Evolutionary conservation across 1,140 invertebrate species (phyloP).

Genomic region (Cyphomyrmex costatus): DNA sequence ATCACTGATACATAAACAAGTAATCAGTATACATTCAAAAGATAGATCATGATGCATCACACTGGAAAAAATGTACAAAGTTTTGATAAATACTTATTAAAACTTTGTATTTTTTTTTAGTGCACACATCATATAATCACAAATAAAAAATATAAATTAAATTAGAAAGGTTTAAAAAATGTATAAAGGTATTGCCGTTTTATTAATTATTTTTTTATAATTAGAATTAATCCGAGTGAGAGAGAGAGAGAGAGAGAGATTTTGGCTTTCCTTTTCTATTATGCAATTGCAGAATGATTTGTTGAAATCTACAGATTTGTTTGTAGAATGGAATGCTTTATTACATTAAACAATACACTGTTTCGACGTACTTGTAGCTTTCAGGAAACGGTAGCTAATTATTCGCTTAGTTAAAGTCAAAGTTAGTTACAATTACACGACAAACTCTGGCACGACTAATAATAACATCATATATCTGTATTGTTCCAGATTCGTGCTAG

Average conservation of each 20-base stretch:
- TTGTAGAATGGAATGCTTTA: conserved; percentile 21
- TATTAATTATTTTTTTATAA: neutral
- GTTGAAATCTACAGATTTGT: neutral
- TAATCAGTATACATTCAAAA: neutral
- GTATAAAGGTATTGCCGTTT: neutral
- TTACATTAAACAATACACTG: neutral
- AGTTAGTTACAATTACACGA: conserved; percentile 62
- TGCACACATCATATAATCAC: no score
- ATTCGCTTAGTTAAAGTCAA: conserved; percentile 51
- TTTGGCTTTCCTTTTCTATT: neutral
- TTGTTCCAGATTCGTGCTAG: conserved; percentile 71
- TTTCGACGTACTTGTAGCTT: conserved; percentile 5
- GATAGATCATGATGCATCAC: neutral
- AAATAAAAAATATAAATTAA: conserved; percentile 12
- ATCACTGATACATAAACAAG: neutral
- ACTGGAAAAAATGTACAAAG: no score
- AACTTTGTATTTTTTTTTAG: no score
- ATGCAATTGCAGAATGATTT: neutral
- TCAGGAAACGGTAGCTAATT: conserved; percentile 49
- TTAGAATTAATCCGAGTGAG: neutral
- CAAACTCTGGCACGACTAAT: conserved; percentile 45
- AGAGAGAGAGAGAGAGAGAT: no score
- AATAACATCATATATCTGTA: conserved; percentile 53
- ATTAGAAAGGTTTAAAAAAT: neutral
- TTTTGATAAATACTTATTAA: no score